These are phyloP conservation scores for Sigmodon hispidus DNA, from an alignment of 2,113 vertebrate species.

Conservation along the genomic window DNA sequence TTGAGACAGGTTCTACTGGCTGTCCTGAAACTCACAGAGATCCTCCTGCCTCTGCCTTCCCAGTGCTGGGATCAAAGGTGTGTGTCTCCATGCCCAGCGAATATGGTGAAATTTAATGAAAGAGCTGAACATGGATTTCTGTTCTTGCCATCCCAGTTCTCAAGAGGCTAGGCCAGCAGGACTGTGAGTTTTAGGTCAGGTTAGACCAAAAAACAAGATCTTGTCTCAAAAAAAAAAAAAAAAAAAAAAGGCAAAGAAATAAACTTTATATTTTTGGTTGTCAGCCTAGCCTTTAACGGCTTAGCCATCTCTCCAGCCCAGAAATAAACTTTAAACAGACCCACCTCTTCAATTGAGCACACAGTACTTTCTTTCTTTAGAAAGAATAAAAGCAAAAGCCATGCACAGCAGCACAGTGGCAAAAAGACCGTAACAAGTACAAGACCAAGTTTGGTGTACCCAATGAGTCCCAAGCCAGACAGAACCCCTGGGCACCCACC, in stretches of 20 bases:
- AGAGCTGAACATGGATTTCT: not conserved
- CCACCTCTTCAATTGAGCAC: not conserved
- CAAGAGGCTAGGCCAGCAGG: not conserved
- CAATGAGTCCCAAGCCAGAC: not conserved
- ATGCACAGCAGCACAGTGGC: not conserved
- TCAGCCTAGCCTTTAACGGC: too few relatives aligned
- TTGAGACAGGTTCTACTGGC: too few relatives aligned
- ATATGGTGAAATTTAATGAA: not conserved
- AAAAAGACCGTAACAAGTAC: not conserved
- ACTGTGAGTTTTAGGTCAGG: not conserved
- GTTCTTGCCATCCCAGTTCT: not conserved
- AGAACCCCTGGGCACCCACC: not conserved
- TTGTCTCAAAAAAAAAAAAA: not conserved
- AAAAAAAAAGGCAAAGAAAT: not conserved
- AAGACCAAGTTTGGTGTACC: not conserved
- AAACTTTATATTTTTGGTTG: too few relatives aligned
- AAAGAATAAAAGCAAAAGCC: not conserved
- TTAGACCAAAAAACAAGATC: not conserved
- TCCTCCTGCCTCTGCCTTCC: too few relatives aligned
- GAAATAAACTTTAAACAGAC: not conserved
- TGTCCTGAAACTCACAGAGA: too few relatives aligned
- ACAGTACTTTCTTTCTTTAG: not conserved
- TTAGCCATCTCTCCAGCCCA: too few relatives aligned
- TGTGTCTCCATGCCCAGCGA: too few relatives aligned
- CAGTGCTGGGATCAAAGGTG: not conserved